Percentiles rank a stretch among this genome's conserved stretches.
Conservation (phyloP, 2,797 vertebrate species). For the Cyprinodon diabolis region DNA sequence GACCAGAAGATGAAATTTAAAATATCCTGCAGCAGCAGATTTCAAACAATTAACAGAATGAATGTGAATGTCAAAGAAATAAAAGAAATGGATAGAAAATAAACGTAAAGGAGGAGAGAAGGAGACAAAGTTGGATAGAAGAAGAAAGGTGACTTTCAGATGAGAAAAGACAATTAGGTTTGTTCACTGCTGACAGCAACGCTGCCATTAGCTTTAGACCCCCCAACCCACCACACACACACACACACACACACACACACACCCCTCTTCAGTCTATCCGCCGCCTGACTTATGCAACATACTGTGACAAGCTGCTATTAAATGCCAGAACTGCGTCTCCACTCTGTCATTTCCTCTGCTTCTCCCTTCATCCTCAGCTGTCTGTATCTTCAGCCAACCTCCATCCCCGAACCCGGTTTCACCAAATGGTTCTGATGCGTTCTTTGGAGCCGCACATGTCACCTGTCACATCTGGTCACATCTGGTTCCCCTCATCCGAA, state of each 20-base stretch:
- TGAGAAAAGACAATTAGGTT: constrained; percentile 44
- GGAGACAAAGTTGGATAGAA: neutral
- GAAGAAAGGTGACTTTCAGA: constrained; percentile 31
- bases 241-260: neutral
- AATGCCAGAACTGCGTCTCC: constrained; percentile 20
- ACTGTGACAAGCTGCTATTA: constrained; percentile 48
- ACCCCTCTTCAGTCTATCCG: constrained; percentile 3
- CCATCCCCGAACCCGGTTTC: constrained; percentile 5
- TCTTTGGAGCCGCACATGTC: neutral
- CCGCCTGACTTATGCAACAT: constrained; percentile 31
- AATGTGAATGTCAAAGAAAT: neutral
- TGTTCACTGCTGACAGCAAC: constrained; percentile 27
- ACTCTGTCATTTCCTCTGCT: constrained; percentile 19
- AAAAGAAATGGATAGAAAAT: neutral
- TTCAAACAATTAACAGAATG: neutral
- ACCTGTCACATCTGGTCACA: neutral
- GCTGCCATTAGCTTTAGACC: constrained; percentile 34
- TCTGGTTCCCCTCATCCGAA: neutral
- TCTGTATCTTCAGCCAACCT: constrained; percentile 17
- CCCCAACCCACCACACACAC: too few relatives aligned
- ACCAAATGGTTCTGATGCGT: neutral
- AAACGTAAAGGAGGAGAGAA: neutral
- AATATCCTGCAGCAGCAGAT: neutral
- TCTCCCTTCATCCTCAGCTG: constrained; percentile 17
- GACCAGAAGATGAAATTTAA: neutral